A percentile compares a stretch with the other conserved stretches of the same genome.
Conservation (phyloP, 2,113 vertebrate species). For the Crocuta crocuta region DNA sequence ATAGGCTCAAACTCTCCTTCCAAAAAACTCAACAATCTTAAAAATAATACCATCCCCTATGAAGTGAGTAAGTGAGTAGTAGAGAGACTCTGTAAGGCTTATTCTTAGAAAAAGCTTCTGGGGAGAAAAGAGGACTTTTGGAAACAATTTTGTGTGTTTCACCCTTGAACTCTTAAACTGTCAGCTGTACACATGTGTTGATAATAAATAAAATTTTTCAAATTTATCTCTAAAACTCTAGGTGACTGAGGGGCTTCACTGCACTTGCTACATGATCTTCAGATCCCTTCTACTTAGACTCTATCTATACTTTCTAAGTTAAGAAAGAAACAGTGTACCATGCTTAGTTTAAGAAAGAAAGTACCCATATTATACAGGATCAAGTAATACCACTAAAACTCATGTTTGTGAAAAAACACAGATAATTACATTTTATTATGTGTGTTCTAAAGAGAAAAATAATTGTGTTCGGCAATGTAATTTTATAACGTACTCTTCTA, state of each 20-base stretch:
- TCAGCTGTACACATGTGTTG: background rate
- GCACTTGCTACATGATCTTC: fast-evolving
- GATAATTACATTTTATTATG: constrained; percentile 44
- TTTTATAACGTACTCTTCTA: constrained; percentile 2
- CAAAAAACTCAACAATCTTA: background rate
- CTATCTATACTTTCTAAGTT: background rate
- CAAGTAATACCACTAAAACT: background rate
- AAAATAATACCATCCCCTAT: background rate
- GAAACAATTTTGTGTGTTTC: background rate
- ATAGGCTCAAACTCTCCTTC: background rate
- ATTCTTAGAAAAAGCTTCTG: background rate
- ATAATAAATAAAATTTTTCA: background rate
- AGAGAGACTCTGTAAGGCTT: background rate
- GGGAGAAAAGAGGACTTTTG: background rate
- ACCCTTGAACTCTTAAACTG: background rate
- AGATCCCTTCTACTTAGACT: background rate
- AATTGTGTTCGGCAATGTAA: constrained; percentile 18
- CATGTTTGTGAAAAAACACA: constrained; percentile 42
- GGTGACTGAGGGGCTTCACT: background rate
- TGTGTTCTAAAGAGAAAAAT: constrained; percentile 34
- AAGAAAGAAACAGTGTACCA: background rate
- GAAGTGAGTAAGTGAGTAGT: background rate
- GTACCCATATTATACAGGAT: background rate
- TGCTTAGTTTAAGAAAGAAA: background rate
- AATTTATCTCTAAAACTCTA: background rate